A percentile compares a stretch with the other conserved stretches of the same genome.
phyloP scores from a whole-genome alignment of 2,797 vertebrate genomes.

The Sorex maritimensis region DNA sequence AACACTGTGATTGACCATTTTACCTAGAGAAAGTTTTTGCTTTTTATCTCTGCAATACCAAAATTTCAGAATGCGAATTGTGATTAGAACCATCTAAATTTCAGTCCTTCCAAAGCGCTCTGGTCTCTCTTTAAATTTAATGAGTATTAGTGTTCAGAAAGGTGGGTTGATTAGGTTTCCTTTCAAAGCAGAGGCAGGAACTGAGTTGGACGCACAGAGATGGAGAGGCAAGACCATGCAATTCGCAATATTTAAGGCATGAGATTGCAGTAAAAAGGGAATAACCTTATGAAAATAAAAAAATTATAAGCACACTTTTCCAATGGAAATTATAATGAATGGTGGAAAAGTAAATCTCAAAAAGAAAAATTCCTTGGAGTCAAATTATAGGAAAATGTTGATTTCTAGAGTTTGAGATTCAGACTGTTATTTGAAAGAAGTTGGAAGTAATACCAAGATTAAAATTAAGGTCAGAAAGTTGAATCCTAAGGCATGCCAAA shows the following conservation, averaged over 20 bases:
- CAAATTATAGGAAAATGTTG: conserved; percentile 11
- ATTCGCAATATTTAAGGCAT: not conserved
- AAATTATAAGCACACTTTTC: not conserved
- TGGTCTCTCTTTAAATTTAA: not conserved
- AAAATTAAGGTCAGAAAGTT: conserved; percentile 47
- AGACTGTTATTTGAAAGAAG: conserved; percentile 44
- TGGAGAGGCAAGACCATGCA: not conserved
- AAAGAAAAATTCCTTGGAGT: conserved; percentile 25
- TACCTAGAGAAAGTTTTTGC: not conserved
- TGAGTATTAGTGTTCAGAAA: conserved; percentile 13
- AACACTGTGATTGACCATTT: not conserved
- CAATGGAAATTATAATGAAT: not conserved
- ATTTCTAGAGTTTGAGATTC: not conserved
- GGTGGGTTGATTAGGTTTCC: not conserved
- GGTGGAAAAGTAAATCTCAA: not conserved
- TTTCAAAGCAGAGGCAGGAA: not conserved
- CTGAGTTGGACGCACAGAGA: not conserved
- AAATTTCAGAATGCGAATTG: not conserved
- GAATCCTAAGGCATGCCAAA: not conserved
- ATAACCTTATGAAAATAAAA: not conserved
- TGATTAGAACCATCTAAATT: not conserved
- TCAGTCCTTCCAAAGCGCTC: not conserved
- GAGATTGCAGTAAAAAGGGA: not conserved
- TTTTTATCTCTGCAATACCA: not conserved
- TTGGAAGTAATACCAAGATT: conserved; percentile 27